phyloP scores from a whole-genome alignment of 2,113 vertebrate species.

The Anoplopoma fimbria region DNA sequence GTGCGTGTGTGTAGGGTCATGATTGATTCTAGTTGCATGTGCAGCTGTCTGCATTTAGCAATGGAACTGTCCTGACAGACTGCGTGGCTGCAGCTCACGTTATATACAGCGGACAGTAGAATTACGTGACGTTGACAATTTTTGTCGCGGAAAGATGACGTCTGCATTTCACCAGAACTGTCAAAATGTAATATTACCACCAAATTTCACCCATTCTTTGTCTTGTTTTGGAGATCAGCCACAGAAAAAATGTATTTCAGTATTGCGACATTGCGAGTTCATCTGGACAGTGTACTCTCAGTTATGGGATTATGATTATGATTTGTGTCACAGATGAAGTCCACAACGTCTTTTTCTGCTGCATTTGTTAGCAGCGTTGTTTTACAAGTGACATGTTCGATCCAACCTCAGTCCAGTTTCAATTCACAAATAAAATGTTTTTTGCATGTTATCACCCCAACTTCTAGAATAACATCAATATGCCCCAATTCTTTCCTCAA shows the following conservation, averaged over 20 bases:
- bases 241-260: too few species aligned
- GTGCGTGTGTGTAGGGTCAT: neutral
- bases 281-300: slow-evolving; percentile 7
- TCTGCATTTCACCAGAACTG: too few species aligned
- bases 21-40: slow-evolving; percentile 47
- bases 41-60: slow-evolving; percentile 33
- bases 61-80: slow-evolving; percentile 28
- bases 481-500: slow-evolving; percentile 17
- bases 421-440: slow-evolving; percentile 38
- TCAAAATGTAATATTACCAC: too few species aligned
- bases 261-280: slow-evolving; percentile 11
- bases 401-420: neutral
- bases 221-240: too few species aligned
- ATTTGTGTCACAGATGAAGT: slow-evolving; percentile 25
- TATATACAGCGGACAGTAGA: too few species aligned
- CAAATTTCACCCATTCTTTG: too few species aligned
- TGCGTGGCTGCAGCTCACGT: too few species aligned
- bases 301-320: neutral
- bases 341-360: slow-evolving; percentile 6
- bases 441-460: neutral
- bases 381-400: slow-evolving; percentile 21
- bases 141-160: too few species aligned
- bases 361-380: slow-evolving; percentile 5
- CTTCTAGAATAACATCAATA: slow-evolving; percentile 25
- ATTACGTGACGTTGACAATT: too few species aligned